Evolutionary conservation across 2,113 vertebrate species (phyloP).

Genomic region (Lota lota): DNA sequence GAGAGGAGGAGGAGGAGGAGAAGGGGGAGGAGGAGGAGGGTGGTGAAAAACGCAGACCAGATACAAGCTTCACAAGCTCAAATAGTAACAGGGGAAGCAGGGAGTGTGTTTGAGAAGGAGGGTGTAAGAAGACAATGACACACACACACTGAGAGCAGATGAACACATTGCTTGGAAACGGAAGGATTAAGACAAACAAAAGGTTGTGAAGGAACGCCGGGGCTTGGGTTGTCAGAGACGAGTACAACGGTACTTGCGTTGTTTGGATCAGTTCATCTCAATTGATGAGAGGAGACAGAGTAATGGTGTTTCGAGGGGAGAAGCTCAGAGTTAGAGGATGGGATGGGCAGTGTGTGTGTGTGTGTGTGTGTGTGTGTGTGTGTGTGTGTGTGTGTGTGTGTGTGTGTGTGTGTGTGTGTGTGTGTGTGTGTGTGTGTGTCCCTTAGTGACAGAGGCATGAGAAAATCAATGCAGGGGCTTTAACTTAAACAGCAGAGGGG

Average conservation of each 20-base stretch:
- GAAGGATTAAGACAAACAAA: background rate
- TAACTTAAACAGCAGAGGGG: no score
- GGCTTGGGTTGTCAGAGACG: no score
- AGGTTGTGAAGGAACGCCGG: background rate
- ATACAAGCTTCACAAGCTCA: background rate
- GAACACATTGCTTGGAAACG: background rate
- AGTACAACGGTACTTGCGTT: no score
- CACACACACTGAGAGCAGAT: background rate
- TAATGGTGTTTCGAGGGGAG: background rate
- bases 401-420: conserved; percentile 3
- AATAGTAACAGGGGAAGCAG: background rate
- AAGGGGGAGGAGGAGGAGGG: background rate
- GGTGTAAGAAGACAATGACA: no score
- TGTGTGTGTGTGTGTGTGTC: conserved; percentile 11
- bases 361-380: conserved; percentile 13
- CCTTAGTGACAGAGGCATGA: conserved; percentile 3
- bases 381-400: conserved; percentile 3
- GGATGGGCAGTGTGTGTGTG: background rate
- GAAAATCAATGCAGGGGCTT: no score
- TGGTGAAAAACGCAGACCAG: background rate
- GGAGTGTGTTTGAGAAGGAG: no score
- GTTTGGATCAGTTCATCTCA: no score
- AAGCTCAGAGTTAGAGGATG: background rate
- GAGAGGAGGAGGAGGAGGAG: conserved; percentile 11
- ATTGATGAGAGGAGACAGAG: background rate